These are phyloP conservation scores for Martes martes DNA, from an alignment of 2,113 vertebrate species.

Conservation along the genomic window DNA sequence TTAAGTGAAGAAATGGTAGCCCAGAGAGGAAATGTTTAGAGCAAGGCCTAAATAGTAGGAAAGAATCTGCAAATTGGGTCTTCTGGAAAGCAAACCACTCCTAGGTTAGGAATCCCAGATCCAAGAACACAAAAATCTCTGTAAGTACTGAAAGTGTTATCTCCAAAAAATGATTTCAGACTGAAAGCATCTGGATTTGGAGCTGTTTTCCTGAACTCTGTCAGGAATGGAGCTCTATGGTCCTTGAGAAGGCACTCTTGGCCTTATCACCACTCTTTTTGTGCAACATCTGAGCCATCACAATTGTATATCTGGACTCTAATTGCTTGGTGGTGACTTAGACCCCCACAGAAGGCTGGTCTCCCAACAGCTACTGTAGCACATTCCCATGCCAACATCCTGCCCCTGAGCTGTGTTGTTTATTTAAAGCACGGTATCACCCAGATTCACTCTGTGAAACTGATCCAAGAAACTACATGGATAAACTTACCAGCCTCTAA, in stretches of 20 bases:
- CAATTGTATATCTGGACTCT: neutral
- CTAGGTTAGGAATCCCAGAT: neutral
- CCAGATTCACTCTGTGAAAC: neutral
- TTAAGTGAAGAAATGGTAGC: neutral
- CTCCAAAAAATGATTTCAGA: neutral
- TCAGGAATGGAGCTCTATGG: neutral
- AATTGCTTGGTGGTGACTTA: neutral
- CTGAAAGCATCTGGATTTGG: neutral
- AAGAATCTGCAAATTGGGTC: neutral
- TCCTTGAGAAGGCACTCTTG: neutral
- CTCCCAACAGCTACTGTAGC: neutral
- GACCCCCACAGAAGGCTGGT: neutral
- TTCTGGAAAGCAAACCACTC: neutral
- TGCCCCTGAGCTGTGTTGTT: neutral
- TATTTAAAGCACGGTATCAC: neutral
- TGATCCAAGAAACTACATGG: neutral
- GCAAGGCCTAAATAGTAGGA: neutral
- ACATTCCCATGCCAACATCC: neutral
- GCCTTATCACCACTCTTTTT: neutral
- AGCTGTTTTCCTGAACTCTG: neutral
- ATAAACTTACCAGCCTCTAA: neutral
- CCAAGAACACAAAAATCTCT: neutral
- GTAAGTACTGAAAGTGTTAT: neutral
- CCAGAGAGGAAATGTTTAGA: neutral
- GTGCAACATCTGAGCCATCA: neutral